Evolutionary conservation across 2,797 vertebrate genomes (phyloP), one percentile per base, ranked within the genome.

Genomic region (Champsocephalus gunnari): DNA sequence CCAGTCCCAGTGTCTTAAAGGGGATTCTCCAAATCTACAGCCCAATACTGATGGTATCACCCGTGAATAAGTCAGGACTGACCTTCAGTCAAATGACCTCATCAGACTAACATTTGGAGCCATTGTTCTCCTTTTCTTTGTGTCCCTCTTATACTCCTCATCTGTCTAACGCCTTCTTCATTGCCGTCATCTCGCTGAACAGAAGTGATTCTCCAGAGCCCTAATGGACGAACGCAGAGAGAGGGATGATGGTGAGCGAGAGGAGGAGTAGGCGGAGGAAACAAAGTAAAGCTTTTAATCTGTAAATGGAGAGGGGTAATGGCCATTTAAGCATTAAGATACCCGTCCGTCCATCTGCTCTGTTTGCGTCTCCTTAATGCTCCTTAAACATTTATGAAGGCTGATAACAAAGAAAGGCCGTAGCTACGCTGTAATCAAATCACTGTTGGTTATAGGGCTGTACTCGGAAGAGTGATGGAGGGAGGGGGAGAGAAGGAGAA

Each of bases 271-370:
- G 79, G 88, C 58, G 54, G 81, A 85, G 81, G 88, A 94, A 92
- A 93, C 91, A 89, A 92, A 93, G 91, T 94, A 94, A 95, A 95
- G 94, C 94, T 95, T 95, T 95, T 95, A 95, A 95, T 95, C 94
- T 94, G 94, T 93, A 95, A 95, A 95, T 95, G 93, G 94, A 92
- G 87, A 87, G 78, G 88, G 87, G 86, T 93, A 93, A 91, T 91
- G 90, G 92, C 94, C 88, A 92, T 93, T 94, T 90, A 93, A 87
- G 90, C 91, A 91, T 93, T 94, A 93, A 92, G 93, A 91, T 83
- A 82, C 82, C 82, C 62, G 34, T 34, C 43, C 80, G 80, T 83
- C 87, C 34, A 51, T 87, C 90, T 82, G 69, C 86, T 74, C 85
- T 82, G 82, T 86, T 86, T 86, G 81, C 59, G 72, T 91, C 88